Percentiles rank a stretch among this genome's conserved stretches.
Evolutionary conservation across 2,797 vertebrate genomes (phyloP).

Genomic region (Hoplostethus atlanticus): DNA sequence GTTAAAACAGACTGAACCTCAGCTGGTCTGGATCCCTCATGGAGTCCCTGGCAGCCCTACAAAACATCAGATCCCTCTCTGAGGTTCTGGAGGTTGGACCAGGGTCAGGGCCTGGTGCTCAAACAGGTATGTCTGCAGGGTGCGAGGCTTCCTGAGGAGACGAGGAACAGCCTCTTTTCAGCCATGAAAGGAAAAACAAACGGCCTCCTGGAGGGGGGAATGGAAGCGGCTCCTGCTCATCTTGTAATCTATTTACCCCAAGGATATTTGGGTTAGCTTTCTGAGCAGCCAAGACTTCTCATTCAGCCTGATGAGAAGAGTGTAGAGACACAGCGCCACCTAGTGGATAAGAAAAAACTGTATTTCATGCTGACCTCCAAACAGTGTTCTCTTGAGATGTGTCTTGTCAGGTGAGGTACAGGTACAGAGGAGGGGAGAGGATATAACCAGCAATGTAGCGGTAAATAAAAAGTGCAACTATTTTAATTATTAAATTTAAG

Average conservation of each 20-base stretch:
- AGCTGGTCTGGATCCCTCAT: slow-evolving; percentile 71
- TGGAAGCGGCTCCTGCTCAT: slow-evolving; percentile 47
- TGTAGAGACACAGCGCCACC: slow-evolving; percentile 76
- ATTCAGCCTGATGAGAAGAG: slow-evolving; percentile 23
- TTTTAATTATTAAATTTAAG: no score
- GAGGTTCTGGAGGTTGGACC: slow-evolving; percentile 70
- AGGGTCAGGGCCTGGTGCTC: slow-evolving; percentile 64
- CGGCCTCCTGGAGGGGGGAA: slow-evolving; percentile 57
- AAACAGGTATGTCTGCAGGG: slow-evolving; percentile 73
- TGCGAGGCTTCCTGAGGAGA: slow-evolving; percentile 51
- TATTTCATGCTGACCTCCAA: not conserved
- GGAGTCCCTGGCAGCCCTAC: slow-evolving; percentile 71
- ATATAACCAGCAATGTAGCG: not conserved
- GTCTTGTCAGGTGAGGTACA: not conserved
- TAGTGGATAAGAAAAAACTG: slow-evolving; percentile 58
- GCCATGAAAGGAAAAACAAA: slow-evolving; percentile 77
- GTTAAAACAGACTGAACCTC: slow-evolving; percentile 72
- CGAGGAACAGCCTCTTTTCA: slow-evolving; percentile 73
- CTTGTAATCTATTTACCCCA: slow-evolving; percentile 70
- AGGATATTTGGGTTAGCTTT: slow-evolving; percentile 77
- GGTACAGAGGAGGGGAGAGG: not conserved
- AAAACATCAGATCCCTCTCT: slow-evolving; percentile 61
- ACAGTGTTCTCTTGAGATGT: not conserved
- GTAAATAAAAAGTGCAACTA: no score
- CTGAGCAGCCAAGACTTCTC: slow-evolving; percentile 59